Conservation (phyloP, 1,140 invertebrate genomes). For the Coelopa frigida region DNA sequence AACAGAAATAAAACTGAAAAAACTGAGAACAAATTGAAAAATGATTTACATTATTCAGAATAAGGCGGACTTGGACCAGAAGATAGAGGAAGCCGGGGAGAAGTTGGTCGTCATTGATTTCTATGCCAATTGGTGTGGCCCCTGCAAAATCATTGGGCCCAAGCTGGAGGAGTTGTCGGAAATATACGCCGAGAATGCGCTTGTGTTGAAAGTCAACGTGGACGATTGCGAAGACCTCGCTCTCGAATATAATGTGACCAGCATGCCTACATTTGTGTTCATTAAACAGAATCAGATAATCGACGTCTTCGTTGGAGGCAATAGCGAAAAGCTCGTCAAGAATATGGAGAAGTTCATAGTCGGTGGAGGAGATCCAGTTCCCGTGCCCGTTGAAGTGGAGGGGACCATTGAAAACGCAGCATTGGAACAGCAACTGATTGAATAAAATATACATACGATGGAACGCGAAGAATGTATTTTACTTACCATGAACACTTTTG, state of each 20-base stretch:
- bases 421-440: neutral
- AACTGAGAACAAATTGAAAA: neutral
- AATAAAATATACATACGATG: neutral
- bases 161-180: constrained; percentile 60
- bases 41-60: constrained; percentile 39
- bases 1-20: constrained; percentile 3
- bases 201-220: constrained; percentile 70
- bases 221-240: constrained; percentile 84
- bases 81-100: constrained; percentile 61
- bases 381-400: neutral
- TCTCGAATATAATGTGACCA: constrained; percentile 66
- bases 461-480: neutral
- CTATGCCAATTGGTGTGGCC: constrained; percentile 74
- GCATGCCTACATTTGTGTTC: constrained; percentile 94
- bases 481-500: neutral
- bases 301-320: constrained; percentile 72
- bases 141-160: constrained; percentile 86
- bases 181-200: constrained; percentile 44
- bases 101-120: constrained; percentile 87
- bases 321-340: constrained; percentile 64
- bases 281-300: constrained; percentile 68
- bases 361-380: neutral
- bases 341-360: constrained; percentile 49
- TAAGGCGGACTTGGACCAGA: constrained; percentile 45
- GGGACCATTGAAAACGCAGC: neutral